Evolutionary conservation across 2,888 invertebrate species (phyloP).

Genomic region (Phalangium opilio): DNA sequence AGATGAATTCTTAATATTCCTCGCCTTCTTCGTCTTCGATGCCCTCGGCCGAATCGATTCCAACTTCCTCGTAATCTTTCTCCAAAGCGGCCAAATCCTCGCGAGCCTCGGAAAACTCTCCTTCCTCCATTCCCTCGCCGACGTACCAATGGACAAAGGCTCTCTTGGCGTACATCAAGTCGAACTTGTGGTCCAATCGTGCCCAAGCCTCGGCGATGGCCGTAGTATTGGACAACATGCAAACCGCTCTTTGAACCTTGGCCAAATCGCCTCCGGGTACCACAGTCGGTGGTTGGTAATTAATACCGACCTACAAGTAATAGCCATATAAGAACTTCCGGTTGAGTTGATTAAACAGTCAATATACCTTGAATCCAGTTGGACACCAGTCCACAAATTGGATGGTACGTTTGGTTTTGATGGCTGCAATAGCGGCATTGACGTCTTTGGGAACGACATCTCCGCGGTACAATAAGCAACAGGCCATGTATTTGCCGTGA

Average conservation of each 20-base stretch:
- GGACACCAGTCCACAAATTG: no score
- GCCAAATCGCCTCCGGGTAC: no score
- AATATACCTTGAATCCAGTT: no score
- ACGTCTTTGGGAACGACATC: conserved; percentile 39
- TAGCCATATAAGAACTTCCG: conserved; percentile 10
- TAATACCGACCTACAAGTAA: no score
- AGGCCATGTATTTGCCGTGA: conserved; percentile 24
- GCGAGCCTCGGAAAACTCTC: conserved; percentile 34
- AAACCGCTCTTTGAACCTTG: no score
- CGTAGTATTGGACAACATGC: no score
- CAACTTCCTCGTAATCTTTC: conserved; percentile 32
- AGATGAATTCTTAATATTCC: conserved; percentile 16
- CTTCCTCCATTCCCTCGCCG: conserved; percentile 27
- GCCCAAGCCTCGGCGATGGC: no score
- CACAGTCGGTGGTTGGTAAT: no score
- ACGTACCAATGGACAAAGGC: no score
- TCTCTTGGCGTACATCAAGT: no score
- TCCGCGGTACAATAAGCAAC: conserved; percentile 33
- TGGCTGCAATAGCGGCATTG: conserved; percentile 31
- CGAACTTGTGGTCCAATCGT: no score
- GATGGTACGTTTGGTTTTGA: conserved; percentile 42
- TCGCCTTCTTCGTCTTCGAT: conserved; percentile 19
- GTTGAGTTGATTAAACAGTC: conserved; percentile 89
- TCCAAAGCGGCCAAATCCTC: conserved; percentile 41
- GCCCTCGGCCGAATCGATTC: conserved; percentile 23